phyloP scores from a whole-genome alignment of 92 coral and sea anemone genomes.

The Parazoanthus swiftii region DNA sequence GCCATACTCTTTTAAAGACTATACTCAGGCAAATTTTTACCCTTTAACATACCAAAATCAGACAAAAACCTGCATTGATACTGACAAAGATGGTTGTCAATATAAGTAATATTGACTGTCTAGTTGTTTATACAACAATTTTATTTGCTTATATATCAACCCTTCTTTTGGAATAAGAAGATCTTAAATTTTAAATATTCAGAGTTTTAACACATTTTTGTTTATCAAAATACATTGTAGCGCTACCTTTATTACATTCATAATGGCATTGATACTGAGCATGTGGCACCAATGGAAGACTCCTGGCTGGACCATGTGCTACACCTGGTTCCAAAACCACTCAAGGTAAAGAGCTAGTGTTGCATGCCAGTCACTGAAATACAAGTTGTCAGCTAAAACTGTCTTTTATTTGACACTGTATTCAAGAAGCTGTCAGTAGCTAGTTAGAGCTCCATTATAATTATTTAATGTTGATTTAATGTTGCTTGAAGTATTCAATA shows the following conservation, averaged over 20 bases:
- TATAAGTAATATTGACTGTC: no score
- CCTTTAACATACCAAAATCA: no score
- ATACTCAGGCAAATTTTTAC: no score
- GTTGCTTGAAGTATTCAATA: no score
- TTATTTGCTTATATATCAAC: no score
- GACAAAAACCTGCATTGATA: no score
- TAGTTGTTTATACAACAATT: no score
- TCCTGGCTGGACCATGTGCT: conserved; percentile 97
- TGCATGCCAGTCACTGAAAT: background rate
- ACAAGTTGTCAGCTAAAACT: background rate
- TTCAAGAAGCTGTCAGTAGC: background rate
- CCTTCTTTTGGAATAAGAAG: no score
- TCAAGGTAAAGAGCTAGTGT: conserved; percentile 65
- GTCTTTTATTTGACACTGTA: background rate
- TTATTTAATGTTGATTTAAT: no score
- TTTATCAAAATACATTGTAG: conserved; percentile 43
- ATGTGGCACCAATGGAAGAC: conserved; percentile 99
- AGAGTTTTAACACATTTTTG: background rate
- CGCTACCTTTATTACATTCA: conserved; percentile 95
- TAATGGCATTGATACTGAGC: conserved; percentile 98
- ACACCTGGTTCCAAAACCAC: conserved; percentile 83
- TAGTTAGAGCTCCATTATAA: background rate
- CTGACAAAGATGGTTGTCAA: no score
- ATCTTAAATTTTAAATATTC: background rate
- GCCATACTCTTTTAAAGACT: no score